Evolutionary conservation across 2,113 vertebrate species (phyloP).

Genomic region (Scartelaos histophorus): DNA sequence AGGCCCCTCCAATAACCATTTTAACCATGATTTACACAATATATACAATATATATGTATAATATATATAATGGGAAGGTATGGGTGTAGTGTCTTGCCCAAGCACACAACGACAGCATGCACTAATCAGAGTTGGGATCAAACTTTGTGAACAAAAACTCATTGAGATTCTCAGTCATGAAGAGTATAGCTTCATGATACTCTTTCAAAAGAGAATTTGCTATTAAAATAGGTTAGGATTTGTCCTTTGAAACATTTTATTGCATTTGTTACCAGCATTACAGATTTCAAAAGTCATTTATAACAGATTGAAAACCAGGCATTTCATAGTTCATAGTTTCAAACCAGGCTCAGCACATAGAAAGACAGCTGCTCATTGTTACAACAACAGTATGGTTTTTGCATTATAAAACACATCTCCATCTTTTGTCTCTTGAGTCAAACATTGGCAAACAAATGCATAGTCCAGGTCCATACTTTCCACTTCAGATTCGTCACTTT

Average conservation of each 20-base stretch:
- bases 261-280: neutral
- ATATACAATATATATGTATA: too few relatives aligned
- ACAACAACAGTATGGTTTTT: neutral
- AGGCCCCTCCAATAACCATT: too few relatives aligned
- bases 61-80: neutral
- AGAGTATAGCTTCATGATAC: neutral
- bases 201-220: neutral
- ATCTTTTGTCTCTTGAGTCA: constrained; percentile 41
- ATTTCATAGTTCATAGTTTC: neutral
- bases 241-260: neutral
- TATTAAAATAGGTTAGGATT: neutral
- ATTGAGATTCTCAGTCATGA: too few relatives aligned
- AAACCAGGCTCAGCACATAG: neutral
- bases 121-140: neutral
- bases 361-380: neutral
- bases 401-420: constrained; percentile 20
- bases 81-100: neutral
- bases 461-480: constrained; percentile 35
- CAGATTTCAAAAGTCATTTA: neutral
- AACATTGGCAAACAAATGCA: constrained; percentile 25
- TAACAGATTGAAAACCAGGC: neutral
- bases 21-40: neutral
- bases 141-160: neutral
- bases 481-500: constrained; percentile 31
- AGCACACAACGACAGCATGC: neutral